Evolutionary conservation across 1,140 invertebrate species (phyloP), one percentile per base, ranked within the genome.

Genomic region (Physella acuta): DNA sequence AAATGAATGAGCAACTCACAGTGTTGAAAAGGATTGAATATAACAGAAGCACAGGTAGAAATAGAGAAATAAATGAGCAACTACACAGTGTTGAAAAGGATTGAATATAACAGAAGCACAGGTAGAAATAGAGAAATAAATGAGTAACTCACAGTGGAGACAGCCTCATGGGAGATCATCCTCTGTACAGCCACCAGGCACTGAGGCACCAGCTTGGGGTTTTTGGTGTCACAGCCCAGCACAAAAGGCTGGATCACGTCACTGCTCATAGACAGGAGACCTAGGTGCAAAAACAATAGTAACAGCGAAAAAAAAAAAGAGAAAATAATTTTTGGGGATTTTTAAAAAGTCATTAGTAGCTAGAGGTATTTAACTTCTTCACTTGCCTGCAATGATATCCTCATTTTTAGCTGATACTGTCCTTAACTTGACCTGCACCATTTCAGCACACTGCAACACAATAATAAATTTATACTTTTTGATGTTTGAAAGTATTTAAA

Each of bases 201-300:
- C 82, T 95, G 91, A 90, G 97, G 85, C 51, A 97, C 94, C 75
- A 99, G 92, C 89, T 97, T 98, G 30, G 94, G 88, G 87, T 97
- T 95, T 88, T 97, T 98, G 28, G 95, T 97, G 82, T 98, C 95
- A 89, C 96, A 99, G 79, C 95, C 97, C 87, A 98, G 92, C 60
- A 98, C 93, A 76, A 99, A 88, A n/a, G 97, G 96, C 86, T 97
- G 96, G 28, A 99, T 87, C 76, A 99, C 93, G 86, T 98, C 88
- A 34, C 81, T 72, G 76, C 86, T 88, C 37, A 86, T 84, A 36
- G 83, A 78, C 14, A 87, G 71, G 58, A 89, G 74, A 69, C 86
- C 88, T 85, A 60, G n/a, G n/a, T n/a, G 33, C 17, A 39, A 31
- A 26, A n/a, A 28, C 14, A 49, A 33, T 62, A 76, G n/a, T 26